A percentile compares a stretch with the other conserved stretches of the same genome.
phyloP scores from a whole-genome alignment of 2,113 vertebrate species.

The Zootoca vivipara region DNA sequence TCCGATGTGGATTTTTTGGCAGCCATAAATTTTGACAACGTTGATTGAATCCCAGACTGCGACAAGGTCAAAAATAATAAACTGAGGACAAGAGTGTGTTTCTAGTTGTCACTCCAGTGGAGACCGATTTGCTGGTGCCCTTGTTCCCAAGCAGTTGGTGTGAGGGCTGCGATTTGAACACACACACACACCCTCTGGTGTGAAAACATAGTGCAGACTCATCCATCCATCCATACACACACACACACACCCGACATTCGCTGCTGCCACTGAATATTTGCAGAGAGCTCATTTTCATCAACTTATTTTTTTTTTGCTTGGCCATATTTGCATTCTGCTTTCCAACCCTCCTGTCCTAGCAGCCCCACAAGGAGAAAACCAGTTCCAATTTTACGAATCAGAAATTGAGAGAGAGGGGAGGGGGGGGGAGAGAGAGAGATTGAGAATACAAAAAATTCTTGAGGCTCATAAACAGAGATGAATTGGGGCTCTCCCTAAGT shows the following conservation, averaged over 20 bases:
- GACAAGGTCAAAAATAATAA: background rate
- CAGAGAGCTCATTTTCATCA: background rate
- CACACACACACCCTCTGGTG: too few relatives aligned
- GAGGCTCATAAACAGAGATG: background rate
- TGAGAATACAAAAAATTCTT: too few relatives aligned
- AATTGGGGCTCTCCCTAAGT: background rate
- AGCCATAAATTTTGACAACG: background rate
- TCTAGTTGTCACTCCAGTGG: background rate
- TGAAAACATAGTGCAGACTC: background rate
- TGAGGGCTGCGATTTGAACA: background rate
- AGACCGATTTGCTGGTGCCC: background rate
- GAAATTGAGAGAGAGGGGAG: background rate
- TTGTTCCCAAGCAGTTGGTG: background rate
- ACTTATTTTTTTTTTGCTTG: background rate
- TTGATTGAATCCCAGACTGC: background rate
- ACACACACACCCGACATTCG: background rate
- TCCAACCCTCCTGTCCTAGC: background rate
- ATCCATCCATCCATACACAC: too few relatives aligned
- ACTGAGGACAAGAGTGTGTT: background rate
- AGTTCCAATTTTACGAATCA: too few relatives aligned
- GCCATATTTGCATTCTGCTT: background rate
- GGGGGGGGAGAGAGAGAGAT: background rate
- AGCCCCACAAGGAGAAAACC: background rate
- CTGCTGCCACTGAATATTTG: background rate
- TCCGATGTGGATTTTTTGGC: background rate